Evolutionary conservation across 2,888 invertebrate genomes (phyloP), one percentile per base, ranked within the genome.

Genomic region (Rhagium mordax): DNA sequence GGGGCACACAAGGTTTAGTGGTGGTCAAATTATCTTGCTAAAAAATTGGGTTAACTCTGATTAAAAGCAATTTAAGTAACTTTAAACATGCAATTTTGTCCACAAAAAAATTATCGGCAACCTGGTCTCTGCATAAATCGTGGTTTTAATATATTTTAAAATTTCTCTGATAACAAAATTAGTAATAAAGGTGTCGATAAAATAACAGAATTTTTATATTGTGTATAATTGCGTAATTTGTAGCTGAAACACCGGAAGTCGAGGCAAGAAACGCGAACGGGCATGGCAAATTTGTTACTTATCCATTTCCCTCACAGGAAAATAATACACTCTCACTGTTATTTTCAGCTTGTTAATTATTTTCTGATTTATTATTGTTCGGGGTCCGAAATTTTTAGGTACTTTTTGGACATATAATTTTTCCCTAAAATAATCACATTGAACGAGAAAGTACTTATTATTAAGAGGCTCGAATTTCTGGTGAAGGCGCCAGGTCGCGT

Each of bases 61-160:
- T 79, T 77, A 76, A 76, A 74, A 74, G 72, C 76, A 79, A 81
- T 83, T 81, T 82, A 80, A 82, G 79, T 80, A 78, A 81, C 74
- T 78, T 75, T 75, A 67, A 79, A 78, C 83, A 84, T 84, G 84
- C 84, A 82, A 84, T 82, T 82, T 79, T 70, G 64, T 29, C 62
- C 68, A 78, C 81, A 81, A 84, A 83, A 83, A 82, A 79, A 72
- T 76, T 77, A 77, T 77, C 78, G 71, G 65, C 77, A 70, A 2
- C 57, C 64, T 53, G 33, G 74, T 74, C 74, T 77, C 78, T 74
- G 79, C 82, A 79, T 79, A 78, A 80, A 80, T 81, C 76, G 80
- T 72, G 65, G 77, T 70, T 78, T 78, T 78, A 78, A 75, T 77
- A 75, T 66, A 74, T 75, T 72, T 72, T 51, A 67, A 70, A 73